Conservation (phyloP, 2,113 vertebrate genomes). For the Gorsachius goisagi region DNA sequence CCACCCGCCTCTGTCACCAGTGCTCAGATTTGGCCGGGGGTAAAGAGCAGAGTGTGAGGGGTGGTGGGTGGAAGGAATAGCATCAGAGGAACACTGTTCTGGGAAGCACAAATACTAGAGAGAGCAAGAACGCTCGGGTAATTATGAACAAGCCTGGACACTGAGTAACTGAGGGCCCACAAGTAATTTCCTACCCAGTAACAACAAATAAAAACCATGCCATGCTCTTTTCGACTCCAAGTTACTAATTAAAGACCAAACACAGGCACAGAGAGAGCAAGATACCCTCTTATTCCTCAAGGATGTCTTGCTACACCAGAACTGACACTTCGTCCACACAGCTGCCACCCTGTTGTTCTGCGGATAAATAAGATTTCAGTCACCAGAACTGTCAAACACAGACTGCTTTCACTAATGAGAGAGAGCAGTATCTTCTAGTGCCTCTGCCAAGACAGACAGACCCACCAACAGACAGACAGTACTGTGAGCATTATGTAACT, state of each 20-base stretch:
- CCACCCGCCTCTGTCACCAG: accelerated
- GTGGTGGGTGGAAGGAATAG: neutral
- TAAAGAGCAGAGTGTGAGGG: too few species aligned
- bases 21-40: neutral
- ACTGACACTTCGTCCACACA: neutral
- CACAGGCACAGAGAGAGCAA: neutral
- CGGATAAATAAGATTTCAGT: neutral
- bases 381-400: neutral
- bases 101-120: neutral
- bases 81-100: neutral
- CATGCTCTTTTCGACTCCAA: neutral
- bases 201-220: neutral
- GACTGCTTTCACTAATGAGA: neutral
- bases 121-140: neutral
- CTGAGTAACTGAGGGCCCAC: neutral
- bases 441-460: neutral
- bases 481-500: neutral
- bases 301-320: neutral
- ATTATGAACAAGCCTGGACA: neutral
- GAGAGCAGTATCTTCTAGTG: neutral
- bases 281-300: neutral
- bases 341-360: neutral
- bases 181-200: neutral
- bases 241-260: neutral
- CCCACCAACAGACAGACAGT: neutral